A percentile compares a stretch with the other conserved stretches of the same genome.
These are phyloP conservation scores for Dysdera silvatica DNA, from an alignment of 1,140 invertebrate genomes.

Conservation along the genomic window DNA sequence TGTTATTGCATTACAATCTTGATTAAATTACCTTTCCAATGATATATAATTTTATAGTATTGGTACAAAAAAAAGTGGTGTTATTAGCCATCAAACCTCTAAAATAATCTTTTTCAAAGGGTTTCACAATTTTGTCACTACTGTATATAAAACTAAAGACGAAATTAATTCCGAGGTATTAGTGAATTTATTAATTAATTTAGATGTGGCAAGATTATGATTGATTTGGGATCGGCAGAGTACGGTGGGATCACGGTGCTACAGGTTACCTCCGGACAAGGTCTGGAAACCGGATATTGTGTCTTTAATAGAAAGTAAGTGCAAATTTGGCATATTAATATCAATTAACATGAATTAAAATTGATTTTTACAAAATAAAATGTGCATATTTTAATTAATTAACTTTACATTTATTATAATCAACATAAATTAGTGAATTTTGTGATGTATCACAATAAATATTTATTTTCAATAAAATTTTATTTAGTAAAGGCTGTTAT, in stretches of 20 bases:
- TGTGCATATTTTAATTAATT: not conserved
- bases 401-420: not conserved
- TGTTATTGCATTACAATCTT: no score
- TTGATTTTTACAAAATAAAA: not conserved
- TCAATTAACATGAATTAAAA: not conserved
- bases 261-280: slow-evolving; percentile 50
- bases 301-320: slow-evolving; percentile 47
- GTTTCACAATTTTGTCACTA: no score
- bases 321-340: not conserved
- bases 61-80: no score
- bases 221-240: slow-evolving; percentile 48
- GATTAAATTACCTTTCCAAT: no score
- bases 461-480: no score
- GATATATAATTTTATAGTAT: no score
- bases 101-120: no score
- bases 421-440: not conserved
- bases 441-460: not conserved
- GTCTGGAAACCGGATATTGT: slow-evolving; percentile 50
- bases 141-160: no score
- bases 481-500: slow-evolving; percentile 10
- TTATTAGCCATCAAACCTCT: no score
- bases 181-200: no score
- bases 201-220: no score
- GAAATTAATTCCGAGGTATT: no score
- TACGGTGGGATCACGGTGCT: slow-evolving; percentile 48